Evolutionary conservation across 2,797 vertebrate species (phyloP), one percentile per base, ranked within the genome.

Genomic region (Fistularia commersonii): DNA sequence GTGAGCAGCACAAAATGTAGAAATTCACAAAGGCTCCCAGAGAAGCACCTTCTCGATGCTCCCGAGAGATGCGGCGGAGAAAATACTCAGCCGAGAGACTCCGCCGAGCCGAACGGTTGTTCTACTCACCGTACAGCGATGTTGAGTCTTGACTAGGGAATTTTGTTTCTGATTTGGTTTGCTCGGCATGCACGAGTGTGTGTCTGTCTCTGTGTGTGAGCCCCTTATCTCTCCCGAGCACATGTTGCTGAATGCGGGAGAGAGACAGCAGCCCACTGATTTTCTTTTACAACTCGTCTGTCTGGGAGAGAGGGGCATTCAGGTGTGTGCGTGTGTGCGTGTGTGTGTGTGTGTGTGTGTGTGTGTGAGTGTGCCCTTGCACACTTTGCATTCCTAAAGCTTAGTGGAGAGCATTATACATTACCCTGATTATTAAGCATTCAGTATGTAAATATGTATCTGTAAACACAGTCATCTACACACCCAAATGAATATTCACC

Each of bases 161-260:
- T 81, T 84, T 76, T 72, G 79, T 78, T 60, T 84, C 67, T 68
- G 76, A 81, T 80, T 84, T 67, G 66, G 65, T 83, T 79, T 84
- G 66, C 69, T 69, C 64, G 74, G 78, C 77, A 77, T 76, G 72
- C 69, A 59, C 13, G 59, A 32, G 58, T 77, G 75, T 81, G 74
- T 72, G 75, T 72, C 47, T 71, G 51, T 46, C 32, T 61, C 59
- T 57, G 63, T 66, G 71, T 74, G 71, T 69, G 79, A 76, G 82
- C 76, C 67, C 57, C 82, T 90, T 90, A 90, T 90, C 89, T 87
- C 78, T 40, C 48, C 78, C 63, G 15, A 77, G 61, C 88, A 90
- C 86, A 89, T 88, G 87, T 81, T 79, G 82, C 83, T 70, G 75
- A 85, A 77, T 51, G 32, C 12, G 55, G 62, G 39, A 61, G 46